Percentiles rank a stretch among this genome's conserved stretches.
These are phyloP conservation scores for Notodonta dromedarius DNA, from an alignment of 2,888 invertebrate species.

Conservation along the genomic window DNA sequence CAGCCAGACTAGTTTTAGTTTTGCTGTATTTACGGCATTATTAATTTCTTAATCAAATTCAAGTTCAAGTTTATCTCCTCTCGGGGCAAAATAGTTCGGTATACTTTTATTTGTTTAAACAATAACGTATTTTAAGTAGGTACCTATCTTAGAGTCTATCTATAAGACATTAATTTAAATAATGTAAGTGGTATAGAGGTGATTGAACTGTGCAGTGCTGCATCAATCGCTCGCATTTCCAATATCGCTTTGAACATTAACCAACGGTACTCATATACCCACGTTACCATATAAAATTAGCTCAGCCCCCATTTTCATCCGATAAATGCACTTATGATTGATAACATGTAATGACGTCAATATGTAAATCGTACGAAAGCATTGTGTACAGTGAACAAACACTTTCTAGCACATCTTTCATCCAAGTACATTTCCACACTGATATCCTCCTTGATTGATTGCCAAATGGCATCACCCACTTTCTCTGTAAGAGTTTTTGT, in stretches of 20 bases:
- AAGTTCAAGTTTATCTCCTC: too few relatives aligned
- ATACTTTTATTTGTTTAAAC: too few relatives aligned
- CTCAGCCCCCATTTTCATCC: conserved; percentile 15
- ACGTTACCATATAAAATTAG: not conserved
- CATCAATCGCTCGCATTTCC: conserved; percentile 5
- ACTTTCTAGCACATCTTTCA: conserved; percentile 45
- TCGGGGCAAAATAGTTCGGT: too few relatives aligned
- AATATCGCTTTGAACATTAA: conserved; percentile 14
- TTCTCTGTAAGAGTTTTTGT: conserved; percentile 67
- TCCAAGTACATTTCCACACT: conserved; percentile 46
- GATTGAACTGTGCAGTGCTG: not conserved
- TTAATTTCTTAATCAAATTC: too few relatives aligned
- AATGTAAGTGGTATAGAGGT: not conserved
- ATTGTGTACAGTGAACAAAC: conserved; percentile 24
- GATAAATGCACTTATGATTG: conserved; percentile 26
- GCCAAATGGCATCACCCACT: conserved; percentile 45
- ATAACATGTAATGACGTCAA: conserved; percentile 39
- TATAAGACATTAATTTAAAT: not conserved
- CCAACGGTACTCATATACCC: conserved; percentile 12
- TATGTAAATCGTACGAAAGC: conserved; percentile 42
- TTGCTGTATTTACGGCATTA: too few relatives aligned
- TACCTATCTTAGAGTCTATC: not conserved
- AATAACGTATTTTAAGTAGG: too few relatives aligned
- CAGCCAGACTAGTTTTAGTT: too few relatives aligned
- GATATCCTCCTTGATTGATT: conserved; percentile 60